Percentiles rank a stretch among this genome's conserved stretches.
Evolutionary conservation across 1,140 invertebrate genomes (phyloP).

Genomic region (Microplitis mediator): DNA sequence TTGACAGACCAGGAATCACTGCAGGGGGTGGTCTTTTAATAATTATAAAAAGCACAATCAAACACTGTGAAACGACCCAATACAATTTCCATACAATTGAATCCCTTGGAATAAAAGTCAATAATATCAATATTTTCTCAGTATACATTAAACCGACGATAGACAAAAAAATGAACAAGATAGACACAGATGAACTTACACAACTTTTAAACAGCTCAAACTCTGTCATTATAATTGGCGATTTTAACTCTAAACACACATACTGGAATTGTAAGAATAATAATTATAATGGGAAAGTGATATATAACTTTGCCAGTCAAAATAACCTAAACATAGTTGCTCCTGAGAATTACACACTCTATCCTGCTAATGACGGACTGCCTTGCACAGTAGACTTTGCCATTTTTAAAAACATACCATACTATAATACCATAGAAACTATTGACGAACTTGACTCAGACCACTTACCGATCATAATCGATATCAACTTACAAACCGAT

Average conservation of each 20-base stretch:
- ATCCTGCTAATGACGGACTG: not conserved
- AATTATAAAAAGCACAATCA: not conserved
- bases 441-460: constrained; percentile 7
- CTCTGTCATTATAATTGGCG: not conserved
- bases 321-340: not conserved
- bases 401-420: not conserved
- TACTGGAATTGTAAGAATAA: constrained; percentile 1
- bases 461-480: not conserved
- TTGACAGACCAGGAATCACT: not conserved
- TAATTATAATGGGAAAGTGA: constrained; percentile 11
- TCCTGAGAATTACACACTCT: not conserved
- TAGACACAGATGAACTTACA: too few species aligned
- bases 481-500: not conserved
- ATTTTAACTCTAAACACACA: constrained; percentile 17
- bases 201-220: too few species aligned
- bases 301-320: not conserved
- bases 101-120: too few species aligned
- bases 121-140: too few species aligned
- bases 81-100: too few species aligned
- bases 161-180: too few species aligned
- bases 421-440: not conserved
- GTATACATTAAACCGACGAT: too few species aligned
- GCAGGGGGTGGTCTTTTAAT: not conserved
- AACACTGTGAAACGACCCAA: too few species aligned
- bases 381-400: constrained; percentile 13